These are phyloP conservation scores for Acrocephalus arundinaceus DNA, from an alignment of 2,113 vertebrate species.

Conservation along the genomic window DNA sequence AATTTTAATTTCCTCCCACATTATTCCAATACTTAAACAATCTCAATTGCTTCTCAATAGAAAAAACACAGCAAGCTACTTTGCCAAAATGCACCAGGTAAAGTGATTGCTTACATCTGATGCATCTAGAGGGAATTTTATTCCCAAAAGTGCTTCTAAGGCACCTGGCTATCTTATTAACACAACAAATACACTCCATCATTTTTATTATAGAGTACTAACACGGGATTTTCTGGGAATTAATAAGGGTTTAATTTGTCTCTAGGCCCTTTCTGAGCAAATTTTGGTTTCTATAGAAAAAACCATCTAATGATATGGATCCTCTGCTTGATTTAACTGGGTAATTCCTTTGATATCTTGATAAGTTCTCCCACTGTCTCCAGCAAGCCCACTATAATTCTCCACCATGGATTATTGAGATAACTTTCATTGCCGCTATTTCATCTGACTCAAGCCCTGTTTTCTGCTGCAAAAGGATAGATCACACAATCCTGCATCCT, in stretches of 20 bases:
- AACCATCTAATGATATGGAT: not conserved
- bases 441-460: not conserved
- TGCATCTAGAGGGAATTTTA: not conserved
- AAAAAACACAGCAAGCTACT: not conserved
- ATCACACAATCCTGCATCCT: not conserved
- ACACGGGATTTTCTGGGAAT: not conserved
- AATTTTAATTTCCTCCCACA: not conserved
- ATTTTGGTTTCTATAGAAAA: not conserved
- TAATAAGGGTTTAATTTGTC: not conserved
- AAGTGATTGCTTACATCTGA: not conserved
- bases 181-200: not conserved
- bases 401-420: not conserved
- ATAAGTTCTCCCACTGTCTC: not conserved
- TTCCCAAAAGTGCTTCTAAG: not conserved
- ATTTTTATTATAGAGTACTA: not conserved
- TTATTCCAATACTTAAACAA: not conserved
- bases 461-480: not conserved
- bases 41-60: not conserved
- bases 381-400: not conserved
- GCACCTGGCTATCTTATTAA: not conserved
- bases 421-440: not conserved
- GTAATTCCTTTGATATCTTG: not conserved
- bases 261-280: not conserved
- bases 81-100: not conserved
- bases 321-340: not conserved